Base-by-base conservation (phyloP, 2,888 invertebrate genomes). In the Chorisops tibialis region DNA sequence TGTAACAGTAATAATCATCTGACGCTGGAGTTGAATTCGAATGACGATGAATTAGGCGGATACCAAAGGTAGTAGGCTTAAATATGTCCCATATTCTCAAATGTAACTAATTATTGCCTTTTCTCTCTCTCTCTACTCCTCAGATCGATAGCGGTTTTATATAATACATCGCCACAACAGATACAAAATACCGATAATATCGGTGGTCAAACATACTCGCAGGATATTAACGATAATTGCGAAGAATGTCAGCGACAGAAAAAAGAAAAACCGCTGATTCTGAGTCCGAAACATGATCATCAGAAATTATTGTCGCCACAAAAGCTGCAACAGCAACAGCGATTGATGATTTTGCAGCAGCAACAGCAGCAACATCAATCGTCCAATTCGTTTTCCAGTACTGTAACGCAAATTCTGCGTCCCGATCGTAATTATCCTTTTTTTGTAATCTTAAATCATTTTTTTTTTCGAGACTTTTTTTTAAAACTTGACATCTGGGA, bases 1-100 rank as follows among this genome's bases (percentile, higher is more conserved):
- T 87, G 87, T 70, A 84, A 87, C 68, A 87, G 87, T 70, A 86
- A 85, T 69, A 84, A 82, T 71, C 83, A 82, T 6, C 72, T 83
- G 12, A 82, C 81, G 4, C 73, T 83, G 65, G 81, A 83, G 67
- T 73, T 84, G 18, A 72, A 70, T 52, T 62, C 68, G 9, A 70
- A 70, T 37, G 66, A 68, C 63, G 63, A 65, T 24, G 30, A 52
- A 30, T 22, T 68, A 38, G 39, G 39, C 43, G 48, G 48, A 2
- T 48, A 19, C 22, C n/a, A 19, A 35, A 35, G 51, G 51, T 51
- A 45, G 14, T 5, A 3, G 39, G 39, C 39, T 3, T 39, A 41
- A 39, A 3, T 11, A 39, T 5, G 24, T 4, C 24, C 24, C 24
- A 4, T 7, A 4, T 24, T 24, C 24, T 7, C 24, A 24, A 24